phyloP scores from a whole-genome alignment of 2,797 vertebrate genomes.

The Danio tinwini region DNA sequence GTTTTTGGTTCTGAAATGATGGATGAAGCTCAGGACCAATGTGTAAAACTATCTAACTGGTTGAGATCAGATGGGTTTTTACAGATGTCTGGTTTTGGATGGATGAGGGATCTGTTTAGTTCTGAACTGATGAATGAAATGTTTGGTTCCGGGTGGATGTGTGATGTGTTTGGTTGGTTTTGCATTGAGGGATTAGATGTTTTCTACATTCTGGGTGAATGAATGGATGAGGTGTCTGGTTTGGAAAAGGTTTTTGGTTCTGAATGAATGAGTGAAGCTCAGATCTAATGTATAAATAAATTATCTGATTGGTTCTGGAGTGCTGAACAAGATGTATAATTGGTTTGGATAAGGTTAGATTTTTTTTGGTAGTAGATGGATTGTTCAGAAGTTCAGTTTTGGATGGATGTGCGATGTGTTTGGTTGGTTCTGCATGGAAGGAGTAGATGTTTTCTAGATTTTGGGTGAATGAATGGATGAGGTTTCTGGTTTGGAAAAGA shows the following conservation, averaged over 20 bases:
- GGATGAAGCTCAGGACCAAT: no score
- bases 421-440: neutral
- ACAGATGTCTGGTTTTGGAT: no score
- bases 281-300: neutral
- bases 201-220: neutral
- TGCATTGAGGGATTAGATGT: neutral
- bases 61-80: no score
- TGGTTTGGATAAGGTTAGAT: no score
- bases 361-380: neutral
- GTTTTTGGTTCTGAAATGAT: neutral
- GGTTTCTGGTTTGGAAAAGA: neutral
- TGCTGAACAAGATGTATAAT: no score
- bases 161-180: no score
- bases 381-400: neutral
- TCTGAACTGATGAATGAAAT: no score
- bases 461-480: neutral
- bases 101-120: no score
- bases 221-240: no score
- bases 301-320: neutral
- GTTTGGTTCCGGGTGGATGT: no score
- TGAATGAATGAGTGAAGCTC: no score
- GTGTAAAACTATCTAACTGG: neutral
- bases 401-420: neutral
- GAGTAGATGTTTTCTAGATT: neutral
- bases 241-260: no score